phyloP scores from a whole-genome alignment of 2,797 vertebrate species.

The Lateolabrax maculatus region DNA sequence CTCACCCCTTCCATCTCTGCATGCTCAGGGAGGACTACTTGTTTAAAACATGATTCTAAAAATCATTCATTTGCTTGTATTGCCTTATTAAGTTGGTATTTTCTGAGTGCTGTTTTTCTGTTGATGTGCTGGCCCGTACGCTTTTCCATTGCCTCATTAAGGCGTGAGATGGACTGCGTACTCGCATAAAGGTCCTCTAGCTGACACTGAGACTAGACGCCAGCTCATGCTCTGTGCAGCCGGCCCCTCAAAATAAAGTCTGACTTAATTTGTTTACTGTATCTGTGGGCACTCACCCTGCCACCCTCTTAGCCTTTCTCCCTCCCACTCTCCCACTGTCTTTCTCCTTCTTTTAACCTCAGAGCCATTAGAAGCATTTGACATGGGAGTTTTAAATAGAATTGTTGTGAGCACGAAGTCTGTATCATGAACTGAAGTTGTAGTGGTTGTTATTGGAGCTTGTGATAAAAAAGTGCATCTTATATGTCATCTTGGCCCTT shows the following conservation, averaged over 20 bases:
- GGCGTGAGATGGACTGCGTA: constrained; percentile 71
- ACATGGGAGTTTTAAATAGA: constrained; percentile 77
- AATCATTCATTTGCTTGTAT: constrained; percentile 81
- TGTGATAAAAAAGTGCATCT: constrained; percentile 17
- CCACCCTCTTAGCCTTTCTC: constrained; percentile 56
- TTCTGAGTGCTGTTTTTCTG: constrained; percentile 73
- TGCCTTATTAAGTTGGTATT: constrained; percentile 80
- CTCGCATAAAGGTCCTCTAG: constrained; percentile 75
- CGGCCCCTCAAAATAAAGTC: constrained; percentile 81
- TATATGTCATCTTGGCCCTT: constrained; percentile 54
- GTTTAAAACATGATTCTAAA: constrained; percentile 81
- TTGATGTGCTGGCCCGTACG: constrained; percentile 62
- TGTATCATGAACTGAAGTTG: constrained; percentile 45
- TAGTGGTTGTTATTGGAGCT: constrained; percentile 43
- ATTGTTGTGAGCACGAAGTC: constrained; percentile 64
- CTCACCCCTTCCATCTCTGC: constrained; percentile 72
- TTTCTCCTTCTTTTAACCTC: constrained; percentile 76
- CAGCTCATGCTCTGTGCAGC: constrained; percentile 77
- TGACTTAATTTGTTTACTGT: constrained; percentile 86
- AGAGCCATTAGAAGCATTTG: constrained; percentile 72
- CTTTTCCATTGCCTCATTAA: constrained; percentile 83
- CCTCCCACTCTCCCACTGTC: constrained; percentile 57
- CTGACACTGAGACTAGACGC: constrained; percentile 80
- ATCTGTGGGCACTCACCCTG: constrained; percentile 73
- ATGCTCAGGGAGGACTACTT: constrained; percentile 74